phyloP scores from a whole-genome alignment of 2,888 invertebrate species.

The Tiliacea aurago region DNA sequence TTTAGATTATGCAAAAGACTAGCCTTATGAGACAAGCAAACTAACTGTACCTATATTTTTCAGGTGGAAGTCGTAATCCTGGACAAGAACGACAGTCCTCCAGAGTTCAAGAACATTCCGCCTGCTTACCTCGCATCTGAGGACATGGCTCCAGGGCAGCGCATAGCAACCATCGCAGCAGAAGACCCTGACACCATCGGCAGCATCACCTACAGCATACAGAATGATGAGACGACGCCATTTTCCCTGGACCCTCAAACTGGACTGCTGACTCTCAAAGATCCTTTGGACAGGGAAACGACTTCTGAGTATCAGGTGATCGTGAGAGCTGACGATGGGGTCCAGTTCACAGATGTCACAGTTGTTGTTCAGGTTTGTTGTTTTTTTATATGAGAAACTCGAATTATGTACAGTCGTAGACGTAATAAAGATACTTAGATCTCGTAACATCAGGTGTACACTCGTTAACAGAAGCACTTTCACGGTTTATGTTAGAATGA shows the following conservation, averaged over 20 bases:
- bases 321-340: constrained; percentile 96
- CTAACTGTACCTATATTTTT: constrained; percentile 64
- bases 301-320: constrained; percentile 94
- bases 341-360: constrained; percentile 95
- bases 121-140: constrained; percentile 95
- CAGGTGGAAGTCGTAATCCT: constrained; percentile 96
- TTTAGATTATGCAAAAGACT: neutral
- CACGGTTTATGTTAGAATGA: constrained; percentile 17
- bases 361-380: constrained; percentile 94
- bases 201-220: constrained; percentile 93
- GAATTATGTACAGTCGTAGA: constrained; percentile 51
- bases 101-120: constrained; percentile 94
- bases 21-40: neutral
- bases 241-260: constrained; percentile 93
- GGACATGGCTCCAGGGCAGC: constrained; percentile 95
- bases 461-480: constrained; percentile 49
- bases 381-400: constrained; percentile 59
- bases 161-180: constrained; percentile 94
- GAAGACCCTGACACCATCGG: constrained; percentile 97
- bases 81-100: constrained; percentile 99
- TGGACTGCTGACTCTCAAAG: constrained; percentile 94
- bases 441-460: constrained; percentile 54
- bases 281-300: constrained; percentile 96
- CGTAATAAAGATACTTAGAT: constrained; percentile 66
- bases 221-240: constrained; percentile 92